Base-by-base conservation (phyloP, 2,888 invertebrate species). In the Tachystola acroxantha region DNA sequence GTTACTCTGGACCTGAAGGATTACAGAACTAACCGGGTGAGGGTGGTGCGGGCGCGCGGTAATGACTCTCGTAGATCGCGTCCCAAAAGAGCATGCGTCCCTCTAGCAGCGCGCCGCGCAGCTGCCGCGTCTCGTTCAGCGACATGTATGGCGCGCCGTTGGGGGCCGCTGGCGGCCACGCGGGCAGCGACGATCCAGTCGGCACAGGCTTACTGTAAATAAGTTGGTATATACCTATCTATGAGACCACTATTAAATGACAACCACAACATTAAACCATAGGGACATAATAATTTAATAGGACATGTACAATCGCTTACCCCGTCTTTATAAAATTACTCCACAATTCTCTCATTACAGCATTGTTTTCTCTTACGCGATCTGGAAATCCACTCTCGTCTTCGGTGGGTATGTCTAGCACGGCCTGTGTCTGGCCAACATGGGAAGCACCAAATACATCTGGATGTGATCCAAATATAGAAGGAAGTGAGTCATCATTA, bases 251-350 rank as follows among this genome's bases (percentile, higher is more conserved):
- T n/a, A n/a, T n/a, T n/a, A n/a, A n/a, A n/a, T n/a, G n/a, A n/a
- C n/a, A n/a, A n/a, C n/a, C n/a, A n/a, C n/a, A n/a, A n/a, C n/a
- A n/a, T n/a, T n/a, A n/a, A n/a, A n/a, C n/a, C n/a, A n/a, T n/a
- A n/a, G n/a, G n/a, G n/a, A n/a, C n/a, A n/a, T n/a, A n/a, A n/a
- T n/a, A n/a, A n/a, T n/a, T n/a, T n/a, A n/a, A n/a, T n/a, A n/a
- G n/a, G n/a, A n/a, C n/a, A n/a, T n/a, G n/a, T n/a, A n/a, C n/a
- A n/a, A n/a, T n/a, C n/a, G n/a, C 63, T 53, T 45, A 71, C 71
- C 69, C 64, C 3, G 53, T 58, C 35, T 49, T 65, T 5, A 69
- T 53, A 33, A 70, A 72, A 33, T 64, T 65, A 2, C 49, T 43
- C 70, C 70, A 71, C 7, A 70, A 40, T 28, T 61, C 49, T 31